Evolutionary conservation across 2,888 invertebrate species (phyloP).

Genomic region (Drosophila basisetae): DNA sequence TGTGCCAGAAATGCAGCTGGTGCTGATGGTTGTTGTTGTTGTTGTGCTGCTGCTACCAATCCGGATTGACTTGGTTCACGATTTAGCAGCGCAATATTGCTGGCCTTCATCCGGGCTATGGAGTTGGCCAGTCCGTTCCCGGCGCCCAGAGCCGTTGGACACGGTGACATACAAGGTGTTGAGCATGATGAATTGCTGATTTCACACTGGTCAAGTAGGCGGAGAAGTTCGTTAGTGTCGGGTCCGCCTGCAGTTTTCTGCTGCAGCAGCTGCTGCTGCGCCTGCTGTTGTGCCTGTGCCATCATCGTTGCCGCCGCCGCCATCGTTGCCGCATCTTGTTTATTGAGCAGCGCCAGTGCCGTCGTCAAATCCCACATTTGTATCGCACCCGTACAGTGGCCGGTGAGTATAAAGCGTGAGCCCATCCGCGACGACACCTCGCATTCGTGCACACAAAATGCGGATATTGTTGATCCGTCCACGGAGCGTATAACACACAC

Average conservation of each 20-base stretch:
- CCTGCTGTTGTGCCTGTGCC: background rate
- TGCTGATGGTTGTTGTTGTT: conserved; percentile 13
- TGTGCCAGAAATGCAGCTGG: conserved; percentile 54
- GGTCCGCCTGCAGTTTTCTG: conserved; percentile 91
- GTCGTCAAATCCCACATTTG: conserved; percentile 99
- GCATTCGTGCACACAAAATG: conserved; percentile 98
- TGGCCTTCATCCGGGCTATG: conserved; percentile 87
- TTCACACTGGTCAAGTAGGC: conserved; percentile 97
- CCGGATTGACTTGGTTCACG: conserved; percentile 47
- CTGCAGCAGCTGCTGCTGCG: conserved; percentile 34
- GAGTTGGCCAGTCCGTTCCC: conserved; percentile 82
- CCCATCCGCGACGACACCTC: conserved; percentile 98
- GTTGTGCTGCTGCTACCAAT: conserved; percentile 20
- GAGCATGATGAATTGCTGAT: conserved; percentile 92
- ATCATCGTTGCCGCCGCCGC: conserved; percentile 5
- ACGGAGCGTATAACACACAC: conserved; percentile 98
- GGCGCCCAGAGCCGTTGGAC: conserved; percentile 86
- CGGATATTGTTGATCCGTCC: conserved; percentile 96
- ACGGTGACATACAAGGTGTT: conserved; percentile 90
- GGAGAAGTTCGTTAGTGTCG: conserved; percentile 94
- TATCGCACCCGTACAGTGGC: conserved; percentile 95
- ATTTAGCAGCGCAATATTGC: conserved; percentile 88
- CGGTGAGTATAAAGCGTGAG: conserved; percentile 95
- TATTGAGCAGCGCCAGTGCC: conserved; percentile 91
- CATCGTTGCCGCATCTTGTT: conserved; percentile 90